phyloP scores from a whole-genome alignment of 1,140 invertebrate species.

The Centruroides sculpturatus region DNA sequence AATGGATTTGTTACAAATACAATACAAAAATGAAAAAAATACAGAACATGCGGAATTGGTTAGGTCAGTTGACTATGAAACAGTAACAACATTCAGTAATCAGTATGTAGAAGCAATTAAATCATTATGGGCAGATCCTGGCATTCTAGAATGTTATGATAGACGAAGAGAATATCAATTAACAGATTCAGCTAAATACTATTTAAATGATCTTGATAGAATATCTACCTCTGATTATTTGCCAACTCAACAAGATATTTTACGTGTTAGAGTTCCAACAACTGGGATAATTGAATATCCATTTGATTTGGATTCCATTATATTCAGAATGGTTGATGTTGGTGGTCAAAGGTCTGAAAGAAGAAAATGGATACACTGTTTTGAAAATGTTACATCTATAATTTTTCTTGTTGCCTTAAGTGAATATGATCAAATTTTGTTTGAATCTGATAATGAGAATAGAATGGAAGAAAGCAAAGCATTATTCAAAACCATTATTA shows the following conservation, averaged over 20 bases:
- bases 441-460: slow-evolving; percentile 62
- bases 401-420: slow-evolving; percentile 91
- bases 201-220: slow-evolving; percentile 91
- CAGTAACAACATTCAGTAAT: slow-evolving; percentile 93
- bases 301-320: slow-evolving; percentile 95
- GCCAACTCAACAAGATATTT: too few species aligned
- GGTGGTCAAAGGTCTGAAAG: too few species aligned
- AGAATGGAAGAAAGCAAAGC: slow-evolving; percentile 99
- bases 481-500: slow-evolving; percentile 99
- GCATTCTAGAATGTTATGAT: slow-evolving; percentile 99
- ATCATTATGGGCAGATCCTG: slow-evolving; percentile 84
- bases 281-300: slow-evolving; percentile 92
- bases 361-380: slow-evolving; percentile 58
- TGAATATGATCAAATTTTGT: slow-evolving; percentile 39
- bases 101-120: slow-evolving; percentile 96
- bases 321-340: slow-evolving; percentile 45
- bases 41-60: slow-evolving; percentile 91
- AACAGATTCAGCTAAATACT: slow-evolving; percentile 99
- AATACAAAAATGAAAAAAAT: slow-evolving; percentile 77
- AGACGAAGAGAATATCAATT: slow-evolving; percentile 97
- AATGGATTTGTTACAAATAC: slow-evolving; percentile 96
- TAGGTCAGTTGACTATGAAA: slow-evolving; percentile 92
- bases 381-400: slow-evolving; percentile 95
- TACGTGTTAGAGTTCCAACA: too few species aligned
- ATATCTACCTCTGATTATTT: too few species aligned